Evolutionary conservation across 1,140 invertebrate genomes (phyloP).

Genomic region (Teleopsis dalmanni): DNA sequence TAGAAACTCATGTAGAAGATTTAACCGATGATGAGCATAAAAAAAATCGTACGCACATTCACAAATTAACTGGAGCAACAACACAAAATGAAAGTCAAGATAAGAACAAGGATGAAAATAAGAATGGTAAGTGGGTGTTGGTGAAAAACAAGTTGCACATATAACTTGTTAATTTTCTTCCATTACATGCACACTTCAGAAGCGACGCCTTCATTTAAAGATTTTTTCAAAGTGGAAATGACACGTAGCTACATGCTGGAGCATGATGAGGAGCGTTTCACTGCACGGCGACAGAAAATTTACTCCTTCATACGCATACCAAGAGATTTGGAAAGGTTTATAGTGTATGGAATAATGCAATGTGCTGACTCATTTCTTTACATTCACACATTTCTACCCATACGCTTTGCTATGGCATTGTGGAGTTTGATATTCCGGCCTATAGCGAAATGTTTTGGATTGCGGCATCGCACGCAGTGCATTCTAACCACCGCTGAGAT

Average conservation of each 20-base stretch:
- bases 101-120: slow-evolving; percentile 5
- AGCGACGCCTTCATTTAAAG: slow-evolving; percentile 12
- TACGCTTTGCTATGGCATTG: slow-evolving; percentile 80
- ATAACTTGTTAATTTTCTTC: neutral
- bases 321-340: slow-evolving; percentile 85
- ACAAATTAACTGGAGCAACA: slow-evolving; percentile 21
- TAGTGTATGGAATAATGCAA: slow-evolving; percentile 92
- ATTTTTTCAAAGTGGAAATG: slow-evolving; percentile 62
- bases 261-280: slow-evolving; percentile 89
- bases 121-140: slow-evolving; percentile 3
- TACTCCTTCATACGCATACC: slow-evolving; percentile 97
- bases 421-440: slow-evolving; percentile 69
- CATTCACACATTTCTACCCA: slow-evolving; percentile 94
- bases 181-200: slow-evolving; percentile 1
- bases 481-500: slow-evolving; percentile 84
- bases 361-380: slow-evolving; percentile 98
- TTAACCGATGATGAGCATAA: slow-evolving; percentile 20
- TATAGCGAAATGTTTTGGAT: slow-evolving; percentile 65
- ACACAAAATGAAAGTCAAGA: slow-evolving; percentile 7
- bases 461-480: slow-evolving; percentile 44
- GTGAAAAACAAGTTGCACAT: slow-evolving; percentile 4
- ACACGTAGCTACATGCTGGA: slow-evolving; percentile 86
- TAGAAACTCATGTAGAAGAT: slow-evolving; percentile 43
- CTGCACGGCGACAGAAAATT: slow-evolving; percentile 87
- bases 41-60: neutral